Evolutionary conservation across 2,888 invertebrate species (phyloP).

Genomic region (Bombylius major): DNA sequence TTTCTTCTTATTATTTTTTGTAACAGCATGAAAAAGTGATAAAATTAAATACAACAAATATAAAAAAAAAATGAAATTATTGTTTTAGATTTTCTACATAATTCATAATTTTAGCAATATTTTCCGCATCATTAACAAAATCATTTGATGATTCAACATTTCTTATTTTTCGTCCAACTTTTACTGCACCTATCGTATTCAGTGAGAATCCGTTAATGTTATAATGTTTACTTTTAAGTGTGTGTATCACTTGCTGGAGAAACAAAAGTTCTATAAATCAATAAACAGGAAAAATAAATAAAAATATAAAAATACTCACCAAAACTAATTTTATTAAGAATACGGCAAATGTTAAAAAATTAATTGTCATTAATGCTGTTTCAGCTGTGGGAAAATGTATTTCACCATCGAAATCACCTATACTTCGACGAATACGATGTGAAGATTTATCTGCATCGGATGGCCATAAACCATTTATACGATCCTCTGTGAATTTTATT

Average conservation of each 20-base stretch:
- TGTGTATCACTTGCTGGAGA: constrained; percentile 54
- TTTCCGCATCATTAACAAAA: not conserved
- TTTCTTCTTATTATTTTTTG: too few species aligned
- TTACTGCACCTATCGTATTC: constrained; percentile 18
- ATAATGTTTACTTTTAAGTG: constrained; percentile 47
- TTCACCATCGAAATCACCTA: constrained; percentile 39
- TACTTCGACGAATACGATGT: constrained; percentile 24
- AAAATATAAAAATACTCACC: constrained; percentile 40
- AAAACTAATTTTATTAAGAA: constrained; percentile 71
- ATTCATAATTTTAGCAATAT: constrained; percentile 4
- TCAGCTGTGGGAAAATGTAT: constrained; percentile 70
- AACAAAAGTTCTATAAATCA: constrained; percentile 4
- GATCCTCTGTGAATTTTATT: constrained; percentile 31
- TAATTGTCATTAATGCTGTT: constrained; percentile 68
- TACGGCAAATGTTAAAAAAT: constrained; percentile 73
- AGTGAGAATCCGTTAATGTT: constrained; percentile 25
- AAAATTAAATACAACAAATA: not conserved
- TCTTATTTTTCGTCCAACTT: constrained; percentile 19
- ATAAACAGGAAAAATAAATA: too few species aligned
- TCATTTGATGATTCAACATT: constrained; percentile 1
- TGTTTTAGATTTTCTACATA: constrained; percentile 5
- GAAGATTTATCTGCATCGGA: constrained; percentile 9
- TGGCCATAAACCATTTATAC: constrained; percentile 41
- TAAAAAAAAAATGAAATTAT: not conserved
- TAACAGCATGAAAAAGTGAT: too few species aligned